Base-by-base conservation (phyloP, 2,888 invertebrate genomes). In the Anthophora plumipes region DNA sequence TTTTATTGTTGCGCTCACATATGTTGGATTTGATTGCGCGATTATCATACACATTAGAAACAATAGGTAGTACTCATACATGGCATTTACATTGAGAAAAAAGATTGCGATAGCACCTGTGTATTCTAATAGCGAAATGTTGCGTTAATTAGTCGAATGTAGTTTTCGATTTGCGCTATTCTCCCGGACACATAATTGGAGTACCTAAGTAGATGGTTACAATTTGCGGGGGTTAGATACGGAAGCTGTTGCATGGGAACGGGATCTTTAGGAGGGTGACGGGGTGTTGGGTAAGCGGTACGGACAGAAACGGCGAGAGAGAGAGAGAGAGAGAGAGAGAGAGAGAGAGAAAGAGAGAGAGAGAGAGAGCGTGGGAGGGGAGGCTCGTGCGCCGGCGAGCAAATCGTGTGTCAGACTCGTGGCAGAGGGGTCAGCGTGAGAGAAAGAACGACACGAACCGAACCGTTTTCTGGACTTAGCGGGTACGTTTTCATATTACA, bases 371-470 rank as follows among this genome's bases (percentile, higher is more conserved):
- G 79, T 74, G 76, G 70, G 68, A 74, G 82, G 74, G 77, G 78
- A 85, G 80, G 79, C 78, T 80, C 85, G 86, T 86, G 86, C 88
- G 88, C 90, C 90, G 91, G 90, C 87, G 89, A 91, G 88, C 84
- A 84, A 82, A 85, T 88, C 85, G 84, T 91, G 89, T 92, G 91
- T 92, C 90, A 92, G 92, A 91, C 91, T 92, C 92, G 92, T 91
- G 92, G 92, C 92, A 92, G 91, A 91, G 92, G 92, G 93, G 92
- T 92, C 91, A 92, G 90, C 89, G 91, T 90, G 91, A 92, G 90
- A 91, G 90, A 92, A 91, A 91, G 92, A 90, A 92, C 91, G 91
- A 92, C 89, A 90, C 91, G 91, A 91, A 92, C 80, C 86, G 88
- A 88, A 86, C 86, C n/a, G 89, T 92, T 90, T 91, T 90, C 90